Base-by-base conservation (phyloP, 2,113 vertebrate species). In the Cyanistes caeruleus region DNA sequence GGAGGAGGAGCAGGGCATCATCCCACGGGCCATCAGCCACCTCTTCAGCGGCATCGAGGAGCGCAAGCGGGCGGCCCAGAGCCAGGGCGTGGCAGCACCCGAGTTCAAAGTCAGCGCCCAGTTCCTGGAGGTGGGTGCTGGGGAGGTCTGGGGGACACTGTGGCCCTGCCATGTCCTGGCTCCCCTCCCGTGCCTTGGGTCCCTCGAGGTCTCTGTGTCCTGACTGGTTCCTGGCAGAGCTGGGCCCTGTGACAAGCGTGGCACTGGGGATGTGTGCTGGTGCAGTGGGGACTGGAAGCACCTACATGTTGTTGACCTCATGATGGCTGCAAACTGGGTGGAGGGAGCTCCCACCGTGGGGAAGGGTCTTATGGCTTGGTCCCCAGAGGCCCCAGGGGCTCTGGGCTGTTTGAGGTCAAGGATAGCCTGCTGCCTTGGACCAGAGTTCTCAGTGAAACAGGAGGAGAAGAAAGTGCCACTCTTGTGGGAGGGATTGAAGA, bases 81-180 rank as follows among this genome's bases (percentile, higher is more conserved):
- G 98, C 16, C 92, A 92, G 10, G 98, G 98, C 1, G 11, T 88
- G 41, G 97, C 98, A 0, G 98, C 98, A 0, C 99, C 99, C 0
- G 99, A 99, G 91, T 99, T 99, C 96, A 99, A 99, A 99, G 99
- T 99, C 98, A 99, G 98, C 87, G 99, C 99, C 43, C 99, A 99
- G 96, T 99, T 99, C 97, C 98, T 99, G 59, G 99, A 99, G 99
- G 99, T 99, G 94, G 23, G 94, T 92, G 46, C 3, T 25, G 25
- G 17, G 17, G 3, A n/a, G 13, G 1, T 16, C 52, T 28, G 77
- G 30, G 39, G 46, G 53, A 33, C 51, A 3, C 14, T 2, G 2
- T 7, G 17, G 17, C 37, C 19, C 25, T 41, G 11, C 41, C 37
- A 49, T 55, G 18, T 25, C 33, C 41, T 64, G 64, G 53, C 16